These are phyloP conservation scores for Chrysopilus asiliformis DNA, from an alignment of 2,888 invertebrate species.

Conservation along the genomic window DNA sequence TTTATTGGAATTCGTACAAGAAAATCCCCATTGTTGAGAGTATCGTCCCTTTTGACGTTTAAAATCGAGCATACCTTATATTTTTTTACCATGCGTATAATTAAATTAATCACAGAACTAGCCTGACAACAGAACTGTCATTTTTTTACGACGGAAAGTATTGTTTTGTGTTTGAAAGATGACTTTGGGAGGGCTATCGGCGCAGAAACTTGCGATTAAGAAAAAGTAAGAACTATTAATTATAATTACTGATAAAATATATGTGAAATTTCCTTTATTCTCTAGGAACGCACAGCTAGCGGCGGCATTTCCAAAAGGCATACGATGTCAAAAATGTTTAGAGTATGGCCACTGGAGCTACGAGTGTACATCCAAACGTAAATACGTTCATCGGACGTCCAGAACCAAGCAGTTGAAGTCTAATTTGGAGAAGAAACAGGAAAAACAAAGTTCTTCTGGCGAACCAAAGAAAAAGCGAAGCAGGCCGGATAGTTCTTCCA, in stretches of 20 bases:
- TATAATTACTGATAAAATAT: background rate
- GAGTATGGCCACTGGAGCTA: constrained; percentile 92
- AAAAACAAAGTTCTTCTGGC: constrained; percentile 4
- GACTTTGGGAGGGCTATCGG: constrained; percentile 31
- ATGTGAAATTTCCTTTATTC: constrained; percentile 4
- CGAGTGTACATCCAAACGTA: constrained; percentile 82
- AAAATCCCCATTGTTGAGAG: too few relatives aligned
- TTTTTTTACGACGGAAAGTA: too few relatives aligned
- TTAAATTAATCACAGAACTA: too few relatives aligned
- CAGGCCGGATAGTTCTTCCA: constrained; percentile 17
- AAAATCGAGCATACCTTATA: too few relatives aligned
- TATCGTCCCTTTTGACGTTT: too few relatives aligned
- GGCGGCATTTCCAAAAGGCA: constrained; percentile 56
- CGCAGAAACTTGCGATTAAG: constrained; percentile 30
- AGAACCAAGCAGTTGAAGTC: constrained; percentile 68
- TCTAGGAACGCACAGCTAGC: constrained; percentile 45
- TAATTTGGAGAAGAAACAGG: constrained; percentile 33
- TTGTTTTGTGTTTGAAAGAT: too few relatives aligned
- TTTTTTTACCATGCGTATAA: too few relatives aligned
- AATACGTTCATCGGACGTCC: constrained; percentile 71
- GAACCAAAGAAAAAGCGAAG: constrained; percentile 18
- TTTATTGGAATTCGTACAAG: too few relatives aligned
- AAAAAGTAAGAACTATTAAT: constrained; percentile 22
- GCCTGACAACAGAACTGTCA: too few relatives aligned
- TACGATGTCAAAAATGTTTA: constrained; percentile 84